These are phyloP conservation scores for Oncorhynchus mykiss DNA, from an alignment of 2,113 vertebrate species.

Conservation along the genomic window DNA sequence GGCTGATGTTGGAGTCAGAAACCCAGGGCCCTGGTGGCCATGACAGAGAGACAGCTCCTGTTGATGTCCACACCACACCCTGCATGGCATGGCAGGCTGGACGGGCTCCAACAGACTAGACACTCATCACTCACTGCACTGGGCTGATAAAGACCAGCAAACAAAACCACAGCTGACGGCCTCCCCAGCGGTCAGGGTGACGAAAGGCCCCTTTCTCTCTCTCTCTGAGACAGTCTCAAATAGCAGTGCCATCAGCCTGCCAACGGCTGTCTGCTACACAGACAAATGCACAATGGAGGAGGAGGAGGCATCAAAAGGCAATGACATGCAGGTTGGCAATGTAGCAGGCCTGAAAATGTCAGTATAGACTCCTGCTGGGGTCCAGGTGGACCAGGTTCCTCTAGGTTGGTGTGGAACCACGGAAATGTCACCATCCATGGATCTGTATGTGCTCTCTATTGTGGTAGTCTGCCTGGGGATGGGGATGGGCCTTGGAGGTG, in stretches of 20 bases:
- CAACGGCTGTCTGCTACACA: conserved; percentile 29
- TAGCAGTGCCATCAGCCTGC: neutral
- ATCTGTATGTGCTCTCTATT: neutral
- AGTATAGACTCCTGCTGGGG: neutral
- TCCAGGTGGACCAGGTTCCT: neutral
- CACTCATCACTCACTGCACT: conserved; percentile 52
- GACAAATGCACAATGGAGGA: neutral
- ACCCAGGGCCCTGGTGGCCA: neutral
- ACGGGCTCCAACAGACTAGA: conserved; percentile 37
- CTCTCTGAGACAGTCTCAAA: neutral
- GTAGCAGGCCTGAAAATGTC: neutral
- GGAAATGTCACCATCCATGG: neutral
- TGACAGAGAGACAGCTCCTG: neutral
- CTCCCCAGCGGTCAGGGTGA: conserved; percentile 43
- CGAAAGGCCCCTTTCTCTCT: conserved; percentile 49
- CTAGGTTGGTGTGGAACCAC: neutral
- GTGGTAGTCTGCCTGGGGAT: too few species aligned
- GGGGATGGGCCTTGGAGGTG: too few species aligned
- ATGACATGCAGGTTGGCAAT: neutral
- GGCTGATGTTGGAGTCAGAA: neutral
- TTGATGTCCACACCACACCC: neutral
- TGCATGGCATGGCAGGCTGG: neutral
- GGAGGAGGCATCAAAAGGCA: too few species aligned
- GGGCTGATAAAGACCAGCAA: conserved; percentile 62
- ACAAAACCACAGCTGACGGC: conserved; percentile 45